Conservation (phyloP, 1,140 invertebrate species). For the Trachymyrmex septentrionalis region DNA sequence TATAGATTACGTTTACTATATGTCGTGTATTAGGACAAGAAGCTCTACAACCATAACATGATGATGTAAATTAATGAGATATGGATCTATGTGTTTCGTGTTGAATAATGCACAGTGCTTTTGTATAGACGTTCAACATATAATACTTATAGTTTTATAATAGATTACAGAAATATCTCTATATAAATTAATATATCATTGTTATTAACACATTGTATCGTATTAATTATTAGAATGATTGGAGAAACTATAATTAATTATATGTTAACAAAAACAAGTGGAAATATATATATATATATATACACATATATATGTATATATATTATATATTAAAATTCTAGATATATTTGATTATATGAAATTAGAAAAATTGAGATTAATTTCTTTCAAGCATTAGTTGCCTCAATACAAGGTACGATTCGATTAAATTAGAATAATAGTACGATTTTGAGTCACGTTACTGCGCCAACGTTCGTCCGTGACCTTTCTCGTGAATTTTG, state of each 20-base stretch:
- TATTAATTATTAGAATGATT: background rate
- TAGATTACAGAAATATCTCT: background rate
- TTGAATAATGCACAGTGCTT: background rate
- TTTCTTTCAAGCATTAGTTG: background rate
- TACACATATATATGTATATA: background rate
- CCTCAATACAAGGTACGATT: conserved; percentile 1
- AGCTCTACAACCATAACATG: background rate
- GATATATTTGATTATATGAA: background rate
- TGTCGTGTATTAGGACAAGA: background rate
- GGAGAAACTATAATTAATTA: background rate
- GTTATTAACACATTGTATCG: background rate
- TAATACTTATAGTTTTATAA: conserved; percentile 14
- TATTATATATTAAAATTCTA: no score
- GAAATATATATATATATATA: background rate
- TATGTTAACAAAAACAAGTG: background rate
- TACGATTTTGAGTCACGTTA: conserved; percentile 32
- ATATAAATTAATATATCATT: background rate
- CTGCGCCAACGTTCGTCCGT: conserved; percentile 23
- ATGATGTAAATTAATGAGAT: conserved; percentile 42
- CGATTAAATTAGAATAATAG: background rate
- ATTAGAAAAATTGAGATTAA: background rate
- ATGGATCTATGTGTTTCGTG: conserved; percentile 8
- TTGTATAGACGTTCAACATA: background rate
- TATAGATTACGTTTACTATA: background rate
- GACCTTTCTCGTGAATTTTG: conserved; percentile 17